phyloP scores from a whole-genome alignment of 2,113 vertebrate species.

The Sander lucioperca region DNA sequence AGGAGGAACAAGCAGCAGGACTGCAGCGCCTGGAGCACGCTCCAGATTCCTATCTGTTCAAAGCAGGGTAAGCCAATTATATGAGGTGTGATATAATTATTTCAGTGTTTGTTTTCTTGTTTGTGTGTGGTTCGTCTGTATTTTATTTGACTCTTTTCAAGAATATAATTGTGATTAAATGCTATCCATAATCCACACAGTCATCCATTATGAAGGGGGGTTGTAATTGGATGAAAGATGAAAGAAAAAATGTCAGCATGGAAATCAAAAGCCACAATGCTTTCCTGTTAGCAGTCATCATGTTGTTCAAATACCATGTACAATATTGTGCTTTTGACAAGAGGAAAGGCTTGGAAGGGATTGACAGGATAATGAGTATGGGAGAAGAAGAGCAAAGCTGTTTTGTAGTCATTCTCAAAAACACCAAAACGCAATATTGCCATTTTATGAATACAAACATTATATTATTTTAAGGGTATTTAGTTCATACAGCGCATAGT shows the following conservation, averaged over 20 bases:
- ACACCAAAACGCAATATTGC: background rate
- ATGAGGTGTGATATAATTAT: slow-evolving; percentile 69
- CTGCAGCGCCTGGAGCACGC: slow-evolving; percentile 40
- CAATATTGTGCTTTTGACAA: background rate
- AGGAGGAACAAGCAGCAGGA: slow-evolving; percentile 15
- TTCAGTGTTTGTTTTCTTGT: slow-evolving; percentile 43
- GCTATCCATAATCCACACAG: slow-evolving; percentile 24
- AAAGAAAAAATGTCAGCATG: slow-evolving; percentile 23
- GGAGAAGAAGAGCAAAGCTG: too few species aligned
- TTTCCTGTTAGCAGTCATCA: background rate
- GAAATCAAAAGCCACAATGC: slow-evolving; percentile 2
- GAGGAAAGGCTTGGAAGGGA: background rate
- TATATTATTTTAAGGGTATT: background rate
- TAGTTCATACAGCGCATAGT: too few species aligned
- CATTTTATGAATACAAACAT: background rate
- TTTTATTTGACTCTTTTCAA: background rate
- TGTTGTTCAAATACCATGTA: background rate
- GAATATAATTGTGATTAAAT: slow-evolving; percentile 62
- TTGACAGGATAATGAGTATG: background rate
- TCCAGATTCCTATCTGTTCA: slow-evolving; percentile 41
- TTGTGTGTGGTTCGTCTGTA: background rate
- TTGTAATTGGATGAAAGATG: slow-evolving; percentile 47
- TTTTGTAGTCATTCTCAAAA: background rate
- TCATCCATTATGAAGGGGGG: slow-evolving; percentile 30
- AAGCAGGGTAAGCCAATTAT: slow-evolving; percentile 65